Base-by-base conservation (phyloP, 1,140 invertebrate genomes). In the Drosophila subpulchrella region DNA sequence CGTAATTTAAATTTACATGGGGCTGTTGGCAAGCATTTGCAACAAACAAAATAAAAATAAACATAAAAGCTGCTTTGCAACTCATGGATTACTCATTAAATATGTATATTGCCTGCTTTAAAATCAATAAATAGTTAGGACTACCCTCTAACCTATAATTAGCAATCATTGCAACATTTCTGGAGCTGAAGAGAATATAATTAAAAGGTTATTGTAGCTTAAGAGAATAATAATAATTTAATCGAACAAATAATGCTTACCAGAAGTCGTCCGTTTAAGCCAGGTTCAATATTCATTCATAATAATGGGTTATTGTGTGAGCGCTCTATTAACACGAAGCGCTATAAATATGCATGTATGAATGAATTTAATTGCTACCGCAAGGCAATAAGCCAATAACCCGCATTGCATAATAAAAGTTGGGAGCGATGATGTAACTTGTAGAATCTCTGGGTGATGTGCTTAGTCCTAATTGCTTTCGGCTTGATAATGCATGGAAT, bases 311-410 rank as follows among this genome's bases (percentile, higher is more conserved):
- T 27, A 54, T 20, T 58, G 12, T n/a, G 34, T 20, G 60, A 32
- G 27, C 12, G 13, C 36, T 42, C 53, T 24, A 58, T 58, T 58
- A 62, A 24, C 10, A 32, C 59, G 13, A 42, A 32, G 27, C 32
- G 20, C n/a, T 34, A 42, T 65, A 50, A 67, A 67, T 51, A 65
- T 61, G 24, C 57, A 61, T 42, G 39, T 71, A 61, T 65, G 55
- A 53, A 78, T 60, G 56, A 46, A 30, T 41, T 56, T 72, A 50
- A 46, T 72, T 36, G 24, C 30, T 13, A 27, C 4, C n/a, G 3
- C 13, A 34, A 55, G 20, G 15, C 32, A 13, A 13, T 30, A n/a
- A 32, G 51, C 13, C 24, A 34, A 27, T 46, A 44, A 38, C 20
- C 54, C 10, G 17, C 10, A 20, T 65, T 58, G 50, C 70, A 44